These are phyloP conservation scores for Rotaria magnacalcarata DNA, from an alignment of 2,888 invertebrate species.

Conservation along the genomic window DNA sequence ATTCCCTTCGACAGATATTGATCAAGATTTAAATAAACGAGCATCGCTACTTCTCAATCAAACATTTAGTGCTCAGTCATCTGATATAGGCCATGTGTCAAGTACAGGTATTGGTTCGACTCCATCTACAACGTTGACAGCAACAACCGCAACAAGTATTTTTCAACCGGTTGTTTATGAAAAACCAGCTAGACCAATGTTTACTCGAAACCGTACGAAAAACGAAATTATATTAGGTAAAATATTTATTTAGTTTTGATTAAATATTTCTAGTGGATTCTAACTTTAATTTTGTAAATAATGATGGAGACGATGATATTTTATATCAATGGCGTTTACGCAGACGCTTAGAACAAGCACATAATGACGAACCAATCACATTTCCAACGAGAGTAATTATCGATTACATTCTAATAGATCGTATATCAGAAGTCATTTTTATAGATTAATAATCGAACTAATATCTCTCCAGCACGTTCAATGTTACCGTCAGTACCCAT, in stretches of 20 bases:
- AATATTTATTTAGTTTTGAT: background rate
- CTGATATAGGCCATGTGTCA: background rate
- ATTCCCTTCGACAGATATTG: background rate
- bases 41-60: background rate
- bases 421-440: background rate
- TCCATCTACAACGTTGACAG: background rate
- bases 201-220: background rate
- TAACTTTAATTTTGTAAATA: background rate
- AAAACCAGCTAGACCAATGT: background rate
- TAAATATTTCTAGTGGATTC: background rate
- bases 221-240: background rate
- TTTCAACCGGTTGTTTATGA: background rate
- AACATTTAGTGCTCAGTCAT: background rate
- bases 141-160: background rate
- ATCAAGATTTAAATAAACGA: background rate
- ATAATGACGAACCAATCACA: conserved; percentile 40
- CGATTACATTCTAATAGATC: background rate
- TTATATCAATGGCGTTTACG: conserved; percentile 54
- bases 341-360: conserved; percentile 52
- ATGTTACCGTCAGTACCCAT: background rate
- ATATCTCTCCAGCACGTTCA: background rate
- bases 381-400: background rate
- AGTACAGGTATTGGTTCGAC: background rate
- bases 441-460: background rate
- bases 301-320: conserved; percentile 51